These are phyloP conservation scores for Leucophora obtusa DNA, from an alignment of 2,888 invertebrate species.

Conservation along the genomic window DNA sequence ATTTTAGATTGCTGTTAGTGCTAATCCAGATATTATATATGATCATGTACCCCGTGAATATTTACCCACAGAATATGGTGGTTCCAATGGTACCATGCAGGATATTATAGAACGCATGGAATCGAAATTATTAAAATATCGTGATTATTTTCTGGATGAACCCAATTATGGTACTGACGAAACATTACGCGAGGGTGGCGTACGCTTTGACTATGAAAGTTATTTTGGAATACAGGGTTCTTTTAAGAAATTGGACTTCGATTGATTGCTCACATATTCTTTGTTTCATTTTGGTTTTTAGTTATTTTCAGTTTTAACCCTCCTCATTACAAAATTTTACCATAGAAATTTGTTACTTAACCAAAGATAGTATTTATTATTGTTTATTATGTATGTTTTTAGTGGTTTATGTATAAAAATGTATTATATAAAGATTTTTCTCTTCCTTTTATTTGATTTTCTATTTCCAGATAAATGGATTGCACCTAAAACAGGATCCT, in stretches of 20 bases:
- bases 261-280: slow-evolving; percentile 67
- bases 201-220: slow-evolving; percentile 67
- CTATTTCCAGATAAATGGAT: slow-evolving; percentile 49
- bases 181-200: slow-evolving; percentile 69
- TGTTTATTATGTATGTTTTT: slow-evolving; percentile 28
- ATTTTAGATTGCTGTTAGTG: slow-evolving; percentile 81
- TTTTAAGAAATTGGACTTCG: slow-evolving; percentile 75
- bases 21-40: slow-evolving; percentile 81
- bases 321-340: slow-evolving; percentile 34
- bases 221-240: slow-evolving; percentile 76
- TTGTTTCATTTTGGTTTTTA: slow-evolving; percentile 16
- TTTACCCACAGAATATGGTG: slow-evolving; percentile 84
- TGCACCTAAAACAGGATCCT: slow-evolving; percentile 37
- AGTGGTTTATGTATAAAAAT: background rate
- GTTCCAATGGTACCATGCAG: slow-evolving; percentile 80
- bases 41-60: slow-evolving; percentile 81
- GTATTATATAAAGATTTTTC: background rate
- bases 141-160: slow-evolving; percentile 73
- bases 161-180: slow-evolving; percentile 73
- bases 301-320: slow-evolving; percentile 22
- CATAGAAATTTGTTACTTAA: slow-evolving; percentile 31
- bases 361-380: slow-evolving; percentile 51
- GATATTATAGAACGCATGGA: slow-evolving; percentile 75
- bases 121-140: slow-evolving; percentile 70
- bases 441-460: background rate